Percentiles rank a stretch among this genome's conserved stretches.
These are phyloP conservation scores for Microcebus ravelobensis DNA, from an alignment of 2,113 vertebrate species.

Conservation along the genomic window DNA sequence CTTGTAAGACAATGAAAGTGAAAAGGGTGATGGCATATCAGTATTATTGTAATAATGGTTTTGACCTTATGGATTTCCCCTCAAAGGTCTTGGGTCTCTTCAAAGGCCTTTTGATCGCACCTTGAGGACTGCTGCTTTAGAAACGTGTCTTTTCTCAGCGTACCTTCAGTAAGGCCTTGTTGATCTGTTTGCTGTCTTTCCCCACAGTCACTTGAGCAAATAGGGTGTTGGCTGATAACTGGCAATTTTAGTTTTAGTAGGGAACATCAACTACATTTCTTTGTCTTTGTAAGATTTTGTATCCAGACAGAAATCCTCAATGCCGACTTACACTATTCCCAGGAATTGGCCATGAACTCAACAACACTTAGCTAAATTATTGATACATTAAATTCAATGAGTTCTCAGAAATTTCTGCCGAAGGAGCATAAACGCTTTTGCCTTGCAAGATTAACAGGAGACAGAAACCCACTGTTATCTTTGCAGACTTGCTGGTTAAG, in stretches of 20 bases:
- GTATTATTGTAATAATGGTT: neutral
- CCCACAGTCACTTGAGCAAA: slow-evolving; percentile 20
- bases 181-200: neutral
- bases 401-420: slow-evolving; percentile 59
- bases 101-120: neutral
- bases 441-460: slow-evolving; percentile 38
- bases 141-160: neutral
- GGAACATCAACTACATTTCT: neutral
- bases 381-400: neutral
- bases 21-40: neutral
- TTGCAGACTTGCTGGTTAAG: slow-evolving; percentile 42
- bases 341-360: neutral
- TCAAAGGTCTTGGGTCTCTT: neutral
- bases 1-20: neutral
- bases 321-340: neutral
- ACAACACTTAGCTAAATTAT: slow-evolving; percentile 53
- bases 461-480: slow-evolving; percentile 60
- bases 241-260: slow-evolving; percentile 8
- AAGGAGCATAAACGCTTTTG: slow-evolving; percentile 72
- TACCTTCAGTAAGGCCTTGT: neutral
- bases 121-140: neutral
- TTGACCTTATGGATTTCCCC: neutral
- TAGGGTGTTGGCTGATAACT: neutral
- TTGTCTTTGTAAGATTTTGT: neutral
- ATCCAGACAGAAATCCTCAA: neutral